Evolutionary conservation across 1,140 invertebrate species (phyloP), one percentile per base, ranked within the genome.

Genomic region (Phenacoccus solenopsis): DNA sequence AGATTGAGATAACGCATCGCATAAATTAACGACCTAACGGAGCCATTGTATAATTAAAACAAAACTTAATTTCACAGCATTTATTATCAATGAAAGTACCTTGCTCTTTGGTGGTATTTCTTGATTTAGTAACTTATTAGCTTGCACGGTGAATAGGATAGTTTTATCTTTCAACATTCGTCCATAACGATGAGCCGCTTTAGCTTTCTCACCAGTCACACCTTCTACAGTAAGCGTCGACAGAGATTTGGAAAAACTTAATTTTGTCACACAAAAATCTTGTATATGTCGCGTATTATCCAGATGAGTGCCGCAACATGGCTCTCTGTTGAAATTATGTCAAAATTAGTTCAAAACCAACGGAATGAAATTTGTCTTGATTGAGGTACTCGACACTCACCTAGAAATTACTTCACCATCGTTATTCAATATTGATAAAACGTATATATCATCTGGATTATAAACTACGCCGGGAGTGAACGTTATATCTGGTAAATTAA

Each of bases 261-360:
- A 49, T n/a, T 49, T 49, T n/a, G 38, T 49, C 27, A 93, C 81
- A 74, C 84, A 87, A 77, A 93, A 88, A 73, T 88, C 82, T 67
- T 81, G 79, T 1, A 94, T 74, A 73, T 86, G 81, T 16, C 78
- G 80, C 0, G 89, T 89, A 71, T 86, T 87, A 0, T 81, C 76
- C 32, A 90, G 85, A 79, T 93, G 91, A 22, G 91, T 94, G 59
- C 91, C 91, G 78, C 90, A 92, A 78, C 91, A 94, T n/a, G 90
- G 81, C 81, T 94, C 91, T 73, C 87, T 88, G 72, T 77, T 82
- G 77, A 75, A 38, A 24, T 16, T 9, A 49, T 49, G 3, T n/a
- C n/a, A n/a, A n/a, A n/a, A n/a, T n/a, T n/a, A n/a, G n/a, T n/a
- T n/a, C n/a, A n/a, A n/a, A n/a, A n/a, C n/a, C n/a, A n/a, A n/a